A percentile compares a stretch with the other conserved stretches of the same genome.
These are phyloP conservation scores for Oryzias curvinotus DNA, from an alignment of 2,113 vertebrate species.

Conservation along the genomic window DNA sequence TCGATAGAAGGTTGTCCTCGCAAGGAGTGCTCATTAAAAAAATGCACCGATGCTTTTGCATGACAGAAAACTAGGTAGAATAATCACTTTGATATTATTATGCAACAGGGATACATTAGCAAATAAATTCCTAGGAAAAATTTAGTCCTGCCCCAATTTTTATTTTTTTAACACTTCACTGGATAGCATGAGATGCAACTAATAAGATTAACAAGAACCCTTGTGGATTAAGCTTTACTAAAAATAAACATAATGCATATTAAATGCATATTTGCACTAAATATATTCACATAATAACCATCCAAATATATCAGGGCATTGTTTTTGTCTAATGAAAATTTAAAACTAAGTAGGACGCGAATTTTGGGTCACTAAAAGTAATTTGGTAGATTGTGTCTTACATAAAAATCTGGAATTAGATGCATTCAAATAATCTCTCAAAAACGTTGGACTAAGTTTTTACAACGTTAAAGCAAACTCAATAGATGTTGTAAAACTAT, in stretches of 20 bases:
- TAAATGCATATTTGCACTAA: neutral
- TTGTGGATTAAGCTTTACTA: neutral
- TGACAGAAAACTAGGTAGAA: neutral
- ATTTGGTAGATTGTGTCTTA: too few relatives aligned
- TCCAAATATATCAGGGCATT: too few relatives aligned
- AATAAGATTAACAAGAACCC: constrained; percentile 2
- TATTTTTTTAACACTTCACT: neutral
- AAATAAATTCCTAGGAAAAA: constrained; percentile 7
- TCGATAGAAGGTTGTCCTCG: neutral
- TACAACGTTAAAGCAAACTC: too few relatives aligned
- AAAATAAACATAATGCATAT: constrained; percentile 6
- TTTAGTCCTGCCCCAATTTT: neutral
- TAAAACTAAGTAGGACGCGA: too few relatives aligned
- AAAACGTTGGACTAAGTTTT: too few relatives aligned
- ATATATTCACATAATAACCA: neutral
- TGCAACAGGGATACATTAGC: neutral
- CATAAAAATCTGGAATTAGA: too few relatives aligned
- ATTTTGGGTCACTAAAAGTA: too few relatives aligned
- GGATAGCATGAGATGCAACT: neutral
- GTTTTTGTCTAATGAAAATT: too few relatives aligned
- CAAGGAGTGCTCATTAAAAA: too few relatives aligned
- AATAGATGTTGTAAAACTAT: too few relatives aligned
- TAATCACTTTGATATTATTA: neutral
- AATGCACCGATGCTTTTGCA: neutral
- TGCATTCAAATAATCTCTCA: too few relatives aligned